Percentiles rank a stretch among this genome's conserved stretches.
Conservation (phyloP, 2,797 vertebrate genomes). For the Coccyzus lansbergi region DNA sequence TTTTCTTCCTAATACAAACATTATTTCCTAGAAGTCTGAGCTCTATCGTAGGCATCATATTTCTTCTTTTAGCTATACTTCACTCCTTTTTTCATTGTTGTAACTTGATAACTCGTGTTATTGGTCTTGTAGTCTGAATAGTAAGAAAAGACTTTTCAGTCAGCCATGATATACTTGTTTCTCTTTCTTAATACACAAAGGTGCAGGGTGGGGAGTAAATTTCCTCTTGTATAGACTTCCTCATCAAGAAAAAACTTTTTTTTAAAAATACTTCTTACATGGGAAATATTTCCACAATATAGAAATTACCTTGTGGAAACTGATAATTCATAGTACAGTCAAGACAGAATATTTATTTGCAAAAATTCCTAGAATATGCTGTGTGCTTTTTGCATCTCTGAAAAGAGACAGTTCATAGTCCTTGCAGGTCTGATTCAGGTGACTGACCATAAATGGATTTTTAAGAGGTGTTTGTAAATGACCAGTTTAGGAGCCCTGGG, state of each 20-base stretch:
- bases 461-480: background rate
- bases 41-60: background rate
- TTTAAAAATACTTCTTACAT: background rate
- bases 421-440: background rate
- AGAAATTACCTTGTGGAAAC: background rate
- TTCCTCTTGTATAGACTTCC: background rate
- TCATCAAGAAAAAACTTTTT: background rate
- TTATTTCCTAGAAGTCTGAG: background rate
- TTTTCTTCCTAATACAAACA: background rate
- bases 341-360: background rate
- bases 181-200: background rate
- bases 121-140: background rate
- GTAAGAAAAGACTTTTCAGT: background rate
- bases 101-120: background rate
- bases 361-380: background rate
- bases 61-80: background rate
- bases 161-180: background rate
- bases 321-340: background rate
- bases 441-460: background rate
- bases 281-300: background rate
- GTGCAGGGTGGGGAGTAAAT: fast-evolving
- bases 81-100: background rate
- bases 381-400: background rate
- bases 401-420: background rate
- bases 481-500: background rate